Conservation (phyloP, 2,113 vertebrate species). For the Lepisosteus oculatus region DNA sequence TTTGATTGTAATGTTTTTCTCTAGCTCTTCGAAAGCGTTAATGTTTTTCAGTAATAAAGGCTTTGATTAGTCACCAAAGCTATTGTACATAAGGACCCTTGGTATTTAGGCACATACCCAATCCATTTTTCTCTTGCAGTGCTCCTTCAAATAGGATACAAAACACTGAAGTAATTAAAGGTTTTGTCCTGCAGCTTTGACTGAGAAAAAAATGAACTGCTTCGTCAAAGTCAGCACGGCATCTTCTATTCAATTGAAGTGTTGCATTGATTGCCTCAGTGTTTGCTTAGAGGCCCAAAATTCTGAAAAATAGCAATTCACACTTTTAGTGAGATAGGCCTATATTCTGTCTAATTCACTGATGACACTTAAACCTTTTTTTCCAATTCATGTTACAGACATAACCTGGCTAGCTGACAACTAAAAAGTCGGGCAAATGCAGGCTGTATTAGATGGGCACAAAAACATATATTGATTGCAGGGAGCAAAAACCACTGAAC, state of each 20-base stretch:
- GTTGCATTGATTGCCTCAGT: not conserved
- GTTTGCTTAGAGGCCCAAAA: not conserved
- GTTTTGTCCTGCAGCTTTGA: constrained; percentile 9
- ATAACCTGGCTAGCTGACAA: too few relatives aligned
- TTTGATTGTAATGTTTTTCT: constrained; percentile 1
- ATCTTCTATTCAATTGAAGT: not conserved
- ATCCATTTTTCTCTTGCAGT: not conserved
- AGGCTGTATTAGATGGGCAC: too few relatives aligned
- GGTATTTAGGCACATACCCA: constrained; percentile 24
- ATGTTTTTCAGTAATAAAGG: constrained; percentile 19
- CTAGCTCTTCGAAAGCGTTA: not conserved
- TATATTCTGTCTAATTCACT: not conserved
- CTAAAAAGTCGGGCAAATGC: too few relatives aligned
- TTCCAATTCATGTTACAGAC: too few relatives aligned
- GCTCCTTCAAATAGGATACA: constrained; percentile 7
- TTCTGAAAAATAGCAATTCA: not conserved
- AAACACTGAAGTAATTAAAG: constrained; percentile 23
- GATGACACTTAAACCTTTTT: too few relatives aligned
- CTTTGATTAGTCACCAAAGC: constrained; percentile 23
- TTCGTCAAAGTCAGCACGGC: constrained; percentile 1
- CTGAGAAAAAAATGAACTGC: constrained; percentile 18
- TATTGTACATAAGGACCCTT: constrained; percentile 20
- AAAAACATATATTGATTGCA: too few relatives aligned
- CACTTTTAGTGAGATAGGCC: not conserved
- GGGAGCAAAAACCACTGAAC: too few relatives aligned